phyloP scores from a whole-genome alignment of 2,888 invertebrate genomes.

The Phlogophora meticulosa region DNA sequence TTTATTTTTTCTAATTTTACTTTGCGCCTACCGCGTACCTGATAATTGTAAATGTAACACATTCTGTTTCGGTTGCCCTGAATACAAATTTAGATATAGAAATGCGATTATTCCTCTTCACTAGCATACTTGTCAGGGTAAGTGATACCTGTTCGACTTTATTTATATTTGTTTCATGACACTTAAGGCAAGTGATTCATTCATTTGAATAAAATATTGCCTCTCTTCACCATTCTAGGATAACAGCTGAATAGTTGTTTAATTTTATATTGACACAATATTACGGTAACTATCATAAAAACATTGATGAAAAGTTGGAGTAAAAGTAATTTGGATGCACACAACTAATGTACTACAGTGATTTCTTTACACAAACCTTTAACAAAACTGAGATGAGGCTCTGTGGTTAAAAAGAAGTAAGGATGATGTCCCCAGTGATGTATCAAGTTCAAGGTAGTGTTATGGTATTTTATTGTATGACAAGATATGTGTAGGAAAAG shows the following conservation, averaged over 20 bases:
- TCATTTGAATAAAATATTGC: no score
- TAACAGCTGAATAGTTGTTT: no score
- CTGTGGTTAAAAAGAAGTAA: no score
- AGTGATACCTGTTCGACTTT: slow-evolving; percentile 6
- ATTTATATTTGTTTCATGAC: slow-evolving; percentile 18
- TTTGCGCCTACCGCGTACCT: slow-evolving; percentile 63
- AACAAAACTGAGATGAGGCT: not conserved
- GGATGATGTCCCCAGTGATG: no score
- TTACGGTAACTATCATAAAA: no score
- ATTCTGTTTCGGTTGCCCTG: slow-evolving; percentile 65
- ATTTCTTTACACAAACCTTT: not conserved
- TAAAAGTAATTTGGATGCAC: not conserved
- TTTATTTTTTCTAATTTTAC: slow-evolving; percentile 66
- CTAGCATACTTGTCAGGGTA: slow-evolving; percentile 7
- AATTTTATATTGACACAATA: no score
- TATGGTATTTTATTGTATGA: no score
- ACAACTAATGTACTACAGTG: not conserved
- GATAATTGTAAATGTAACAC: slow-evolving; percentile 66
- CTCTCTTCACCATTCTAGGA: no score
- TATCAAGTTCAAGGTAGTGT: no score
- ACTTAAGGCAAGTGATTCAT: not conserved
- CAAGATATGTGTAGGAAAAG: no score
- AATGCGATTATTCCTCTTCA: slow-evolving; percentile 24
- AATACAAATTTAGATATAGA: slow-evolving; percentile 62
- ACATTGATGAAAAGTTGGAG: not conserved